Percentiles rank a stretch among this genome's conserved stretches.
These are phyloP conservation scores for Pandemis heparana DNA, from an alignment of 2,888 invertebrate species.

Conservation along the genomic window DNA sequence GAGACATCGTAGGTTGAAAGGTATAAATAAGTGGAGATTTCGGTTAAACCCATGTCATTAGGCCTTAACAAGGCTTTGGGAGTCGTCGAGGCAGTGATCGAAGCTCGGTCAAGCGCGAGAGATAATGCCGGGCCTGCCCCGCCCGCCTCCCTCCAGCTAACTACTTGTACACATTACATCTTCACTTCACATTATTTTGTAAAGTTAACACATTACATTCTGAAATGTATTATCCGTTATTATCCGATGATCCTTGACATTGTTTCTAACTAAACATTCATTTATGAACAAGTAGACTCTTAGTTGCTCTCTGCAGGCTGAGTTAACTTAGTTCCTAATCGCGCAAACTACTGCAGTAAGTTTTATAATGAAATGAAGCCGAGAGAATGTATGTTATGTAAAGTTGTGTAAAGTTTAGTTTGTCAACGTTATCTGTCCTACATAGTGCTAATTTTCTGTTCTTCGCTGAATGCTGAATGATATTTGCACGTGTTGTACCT, in stretches of 20 bases:
- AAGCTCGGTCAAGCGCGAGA: conserved; percentile 82
- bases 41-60: conserved; percentile 76
- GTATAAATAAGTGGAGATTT: conserved; percentile 71
- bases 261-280: background rate
- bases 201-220: conserved; percentile 5
- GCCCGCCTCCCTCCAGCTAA: conserved; percentile 55
- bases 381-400: conserved; percentile 6
- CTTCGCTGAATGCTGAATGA: background rate
- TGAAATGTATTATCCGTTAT: background rate
- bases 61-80: conserved; percentile 78
- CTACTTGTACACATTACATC: conserved; percentile 47
- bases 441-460: conserved; percentile 11
- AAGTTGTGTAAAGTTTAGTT: conserved; percentile 5
- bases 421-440: conserved; percentile 12
- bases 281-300: conserved; percentile 17
- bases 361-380: conserved; percentile 27
- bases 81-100: conserved; percentile 76
- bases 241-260: background rate
- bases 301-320: conserved; percentile 3
- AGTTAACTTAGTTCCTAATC: conserved; percentile 21
- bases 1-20: conserved; percentile 58
- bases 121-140: conserved; percentile 64
- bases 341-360: conserved; percentile 20
- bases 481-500: conserved; percentile 3
- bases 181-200: conserved; percentile 27